Percentiles rank a stretch among this genome's conserved stretches.
phyloP scores from a whole-genome alignment of 1,140 invertebrate genomes.

The Galleria mellonella region DNA sequence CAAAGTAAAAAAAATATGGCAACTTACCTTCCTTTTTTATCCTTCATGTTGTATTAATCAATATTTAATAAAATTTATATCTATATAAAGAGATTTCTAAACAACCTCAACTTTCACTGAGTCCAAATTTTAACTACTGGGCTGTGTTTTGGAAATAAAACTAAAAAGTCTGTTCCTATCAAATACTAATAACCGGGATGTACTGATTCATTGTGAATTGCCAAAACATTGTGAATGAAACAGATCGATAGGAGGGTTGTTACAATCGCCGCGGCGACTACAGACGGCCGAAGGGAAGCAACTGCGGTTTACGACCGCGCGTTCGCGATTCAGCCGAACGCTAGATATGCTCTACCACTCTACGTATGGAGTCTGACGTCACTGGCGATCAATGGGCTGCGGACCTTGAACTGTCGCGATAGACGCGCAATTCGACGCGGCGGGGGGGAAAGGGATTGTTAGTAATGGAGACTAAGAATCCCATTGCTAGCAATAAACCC shows the following conservation, averaged over 20 bases:
- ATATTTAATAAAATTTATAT: not conserved
- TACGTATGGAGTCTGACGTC: constrained; percentile 11
- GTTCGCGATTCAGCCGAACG: not conserved
- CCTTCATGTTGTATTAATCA: constrained; percentile 30
- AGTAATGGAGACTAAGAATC: no score
- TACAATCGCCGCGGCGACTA: constrained; percentile 12
- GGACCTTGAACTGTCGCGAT: constrained; percentile 21
- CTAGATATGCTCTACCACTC: not conserved
- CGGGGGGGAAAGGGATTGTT: no score
- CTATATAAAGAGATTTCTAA: not conserved
- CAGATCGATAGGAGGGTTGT: constrained; percentile 34
- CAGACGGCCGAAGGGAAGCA: constrained; percentile 12
- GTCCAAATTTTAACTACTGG: not conserved
- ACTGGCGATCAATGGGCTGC: constrained; percentile 23
- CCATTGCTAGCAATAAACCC: no score
- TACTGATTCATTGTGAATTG: constrained; percentile 7
- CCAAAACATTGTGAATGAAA: constrained; percentile 40
- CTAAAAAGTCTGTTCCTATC: no score
- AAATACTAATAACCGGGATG: constrained; percentile 1
- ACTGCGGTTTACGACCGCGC: constrained; percentile 10
- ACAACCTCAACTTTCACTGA: constrained; percentile 10
- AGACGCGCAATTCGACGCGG: no score
- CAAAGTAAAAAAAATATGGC: not conserved
- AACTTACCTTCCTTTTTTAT: constrained; percentile 40
- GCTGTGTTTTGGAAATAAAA: no score